Evolutionary conservation across 2,113 vertebrate genomes (phyloP).

Genomic region (Muntiacus reevesi): DNA sequence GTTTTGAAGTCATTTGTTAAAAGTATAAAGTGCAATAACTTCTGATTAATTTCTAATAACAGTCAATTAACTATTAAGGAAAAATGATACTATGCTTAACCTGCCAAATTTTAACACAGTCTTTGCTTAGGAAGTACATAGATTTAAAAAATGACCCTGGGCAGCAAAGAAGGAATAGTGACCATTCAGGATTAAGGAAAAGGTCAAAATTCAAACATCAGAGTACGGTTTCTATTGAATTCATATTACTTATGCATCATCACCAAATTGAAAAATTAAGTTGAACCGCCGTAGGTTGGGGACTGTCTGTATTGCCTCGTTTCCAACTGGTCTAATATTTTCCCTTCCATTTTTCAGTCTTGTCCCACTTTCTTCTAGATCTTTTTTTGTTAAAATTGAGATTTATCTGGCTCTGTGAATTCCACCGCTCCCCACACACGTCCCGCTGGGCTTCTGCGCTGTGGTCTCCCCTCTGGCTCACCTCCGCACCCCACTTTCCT

Average conservation of each 20-base stretch:
- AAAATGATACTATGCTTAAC: neutral
- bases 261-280: neutral
- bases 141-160: neutral
- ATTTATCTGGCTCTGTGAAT: neutral
- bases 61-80: neutral
- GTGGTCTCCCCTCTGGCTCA: accelerated
- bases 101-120: neutral
- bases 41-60: neutral
- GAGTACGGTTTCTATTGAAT: neutral
- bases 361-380: neutral
- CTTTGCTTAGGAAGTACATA: neutral
- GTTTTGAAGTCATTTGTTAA: neutral
- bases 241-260: neutral
- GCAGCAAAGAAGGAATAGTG: neutral
- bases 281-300: no score
- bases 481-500: accelerated
- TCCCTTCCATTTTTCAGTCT: neutral
- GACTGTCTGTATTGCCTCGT: neutral
- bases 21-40: neutral
- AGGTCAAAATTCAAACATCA: neutral
- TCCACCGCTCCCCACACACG: accelerated
- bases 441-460: accelerated
- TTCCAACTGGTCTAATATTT: neutral
- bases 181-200: neutral
- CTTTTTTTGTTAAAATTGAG: neutral